These are phyloP conservation scores for Aix galericulata DNA, from an alignment of 2,113 vertebrate species.

Conservation along the genomic window DNA sequence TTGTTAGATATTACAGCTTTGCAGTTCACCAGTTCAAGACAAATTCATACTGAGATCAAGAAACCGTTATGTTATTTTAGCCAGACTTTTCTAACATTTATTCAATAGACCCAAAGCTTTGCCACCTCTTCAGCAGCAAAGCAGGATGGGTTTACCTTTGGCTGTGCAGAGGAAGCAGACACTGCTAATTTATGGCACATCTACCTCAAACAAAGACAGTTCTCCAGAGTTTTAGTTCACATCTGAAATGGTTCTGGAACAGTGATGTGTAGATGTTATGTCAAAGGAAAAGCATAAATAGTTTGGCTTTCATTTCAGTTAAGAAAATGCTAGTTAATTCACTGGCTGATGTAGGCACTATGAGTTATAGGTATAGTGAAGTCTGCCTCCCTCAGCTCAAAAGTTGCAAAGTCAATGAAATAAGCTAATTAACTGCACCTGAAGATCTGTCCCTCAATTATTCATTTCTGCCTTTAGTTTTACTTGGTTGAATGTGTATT, in stretches of 20 bases:
- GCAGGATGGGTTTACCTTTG: background rate
- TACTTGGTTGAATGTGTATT: background rate
- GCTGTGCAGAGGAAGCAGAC: background rate
- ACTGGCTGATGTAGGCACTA: background rate
- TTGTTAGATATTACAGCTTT: background rate
- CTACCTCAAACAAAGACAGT: background rate
- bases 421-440: background rate
- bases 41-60: conserved; percentile 41
- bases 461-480: background rate
- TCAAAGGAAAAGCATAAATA: background rate
- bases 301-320: background rate
- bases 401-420: background rate
- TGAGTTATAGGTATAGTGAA: background rate
- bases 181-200: background rate
- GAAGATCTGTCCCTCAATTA: background rate
- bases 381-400: background rate
- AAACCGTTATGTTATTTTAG: background rate
- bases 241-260: background rate
- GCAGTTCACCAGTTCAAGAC: background rate
- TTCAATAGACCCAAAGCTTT: background rate
- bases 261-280: background rate
- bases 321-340: background rate
- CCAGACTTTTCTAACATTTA: background rate
- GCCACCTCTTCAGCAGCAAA: background rate
- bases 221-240: background rate